These are phyloP conservation scores for Pediacus dermestoides DNA, from an alignment of 2,888 invertebrate species.

Conservation along the genomic window DNA sequence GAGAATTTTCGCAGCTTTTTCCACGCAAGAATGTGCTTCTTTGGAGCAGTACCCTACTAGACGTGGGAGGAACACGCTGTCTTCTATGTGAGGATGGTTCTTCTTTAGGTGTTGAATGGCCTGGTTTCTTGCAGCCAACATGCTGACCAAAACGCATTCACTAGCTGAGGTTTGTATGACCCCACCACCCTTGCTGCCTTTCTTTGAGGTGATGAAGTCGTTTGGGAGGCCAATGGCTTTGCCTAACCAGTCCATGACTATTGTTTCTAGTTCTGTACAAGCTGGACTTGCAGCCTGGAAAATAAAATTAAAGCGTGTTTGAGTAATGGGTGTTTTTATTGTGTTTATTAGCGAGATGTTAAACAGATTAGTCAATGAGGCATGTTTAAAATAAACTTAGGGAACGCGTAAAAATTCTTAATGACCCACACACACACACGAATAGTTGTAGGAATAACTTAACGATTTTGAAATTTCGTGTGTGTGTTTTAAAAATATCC, in stretches of 20 bases:
- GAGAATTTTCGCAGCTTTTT: slow-evolving; percentile 77
- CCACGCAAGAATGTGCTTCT: slow-evolving; percentile 73
- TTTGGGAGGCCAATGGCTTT: slow-evolving; percentile 70
- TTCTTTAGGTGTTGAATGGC: slow-evolving; percentile 67
- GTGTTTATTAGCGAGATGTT: too few relatives aligned
- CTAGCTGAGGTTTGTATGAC: slow-evolving; percentile 82
- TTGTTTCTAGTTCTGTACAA: slow-evolving; percentile 86
- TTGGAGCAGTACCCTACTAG: slow-evolving; percentile 73
- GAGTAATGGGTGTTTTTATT: too few relatives aligned
- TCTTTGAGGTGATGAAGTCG: slow-evolving; percentile 57
- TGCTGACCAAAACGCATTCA: slow-evolving; percentile 74
- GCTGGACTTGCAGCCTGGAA: slow-evolving; percentile 94
- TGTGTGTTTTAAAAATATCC: neutral
- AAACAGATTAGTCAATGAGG: too few relatives aligned
- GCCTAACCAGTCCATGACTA: slow-evolving; percentile 80
- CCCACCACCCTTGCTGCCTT: slow-evolving; percentile 68
- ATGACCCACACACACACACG: neutral
- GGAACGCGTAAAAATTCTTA: too few relatives aligned
- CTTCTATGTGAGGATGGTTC: slow-evolving; percentile 52
- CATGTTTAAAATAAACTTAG: too few relatives aligned
- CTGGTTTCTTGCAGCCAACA: slow-evolving; percentile 71
- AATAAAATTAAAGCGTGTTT: too few relatives aligned
- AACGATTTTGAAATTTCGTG: neutral
- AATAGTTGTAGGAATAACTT: neutral
- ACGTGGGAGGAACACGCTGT: slow-evolving; percentile 70